Evolutionary conservation across 2,797 vertebrate genomes (phyloP), one percentile per base, ranked within the genome.

Genomic region (Sardinella longiceps): DNA sequence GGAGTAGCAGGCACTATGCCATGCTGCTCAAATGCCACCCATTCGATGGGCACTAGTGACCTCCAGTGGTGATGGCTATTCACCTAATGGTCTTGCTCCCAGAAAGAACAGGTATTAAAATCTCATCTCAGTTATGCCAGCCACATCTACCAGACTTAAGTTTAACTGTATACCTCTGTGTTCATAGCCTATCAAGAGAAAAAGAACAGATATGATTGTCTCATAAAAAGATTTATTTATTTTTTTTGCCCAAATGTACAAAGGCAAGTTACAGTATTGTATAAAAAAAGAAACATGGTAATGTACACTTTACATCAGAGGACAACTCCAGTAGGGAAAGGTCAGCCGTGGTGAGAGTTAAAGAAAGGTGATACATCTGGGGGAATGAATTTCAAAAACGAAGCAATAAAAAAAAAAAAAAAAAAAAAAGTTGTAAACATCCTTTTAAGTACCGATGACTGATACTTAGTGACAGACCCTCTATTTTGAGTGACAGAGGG

Each of bases 211-310:
- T 94, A 93, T 96, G 95, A 96, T 96, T 96, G 96, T 96, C 96
- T 96, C 96, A 96, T 96, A 96, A 96, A 96, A 97, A 96, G 95
- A 96, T 96, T 96, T 97, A 96, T 96, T 96, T 97, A 96, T 94
- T 96, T 94, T 96, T 95, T 95, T 93, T 94, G 95, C 95, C 96
- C 94, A 88, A 95, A 95, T 94, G 95, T 95, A 96, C 95, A 96
- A 93, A 95, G 95, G 95, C 95, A 94, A 95, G 94, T 93, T 91
- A 93, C 91, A 93, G 92, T 92, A 92, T 90, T 93, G 93, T 93
- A 93, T 93, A 96, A 96, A 94, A 87, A 94, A 95, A 94, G 93
- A 94, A 95, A 95, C 94, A 95, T 87, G 92, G 93, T 94, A 95
- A 96, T 96, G 93, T 96, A 96, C 95, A 96, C 94, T 96, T 96